Conservation (phyloP, 2,113 vertebrate genomes). For the Aegotheles bennettii region DNA sequence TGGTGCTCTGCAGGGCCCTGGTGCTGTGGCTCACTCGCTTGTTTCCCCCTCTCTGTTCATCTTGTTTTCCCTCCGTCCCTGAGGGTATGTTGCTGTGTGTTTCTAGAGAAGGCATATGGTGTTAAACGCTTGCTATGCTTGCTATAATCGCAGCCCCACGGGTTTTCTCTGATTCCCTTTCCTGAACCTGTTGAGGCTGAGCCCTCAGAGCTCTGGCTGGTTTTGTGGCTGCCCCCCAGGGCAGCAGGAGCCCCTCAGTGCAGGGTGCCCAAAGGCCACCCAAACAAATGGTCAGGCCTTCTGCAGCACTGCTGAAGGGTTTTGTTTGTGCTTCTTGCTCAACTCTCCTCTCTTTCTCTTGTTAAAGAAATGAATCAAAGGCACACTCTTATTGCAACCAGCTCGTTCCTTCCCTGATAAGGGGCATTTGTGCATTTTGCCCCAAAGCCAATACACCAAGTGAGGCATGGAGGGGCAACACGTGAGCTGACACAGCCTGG, state of each 20-base stretch:
- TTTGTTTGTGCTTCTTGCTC: neutral
- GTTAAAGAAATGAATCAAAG: neutral
- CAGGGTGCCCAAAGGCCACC: neutral
- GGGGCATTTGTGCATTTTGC: neutral
- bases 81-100: neutral
- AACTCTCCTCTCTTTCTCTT: neutral
- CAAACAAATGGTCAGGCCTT: neutral
- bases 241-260: neutral
- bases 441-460: neutral
- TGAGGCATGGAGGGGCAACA: neutral
- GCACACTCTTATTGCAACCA: fast-evolving
- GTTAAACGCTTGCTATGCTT: neutral
- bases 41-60: neutral
- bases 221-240: neutral
- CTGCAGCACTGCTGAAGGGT: neutral
- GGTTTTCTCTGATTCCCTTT: neutral
- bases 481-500: fast-evolving
- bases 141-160: neutral
- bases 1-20: neutral
- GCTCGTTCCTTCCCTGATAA: neutral
- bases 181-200: neutral
- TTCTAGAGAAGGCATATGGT: neutral
- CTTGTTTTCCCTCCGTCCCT: neutral
- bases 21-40: fast-evolving
- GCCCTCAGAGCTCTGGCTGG: too few species aligned